Evolutionary conservation across 2,797 vertebrate genomes (phyloP).

Genomic region (Poecile montanus): DNA sequence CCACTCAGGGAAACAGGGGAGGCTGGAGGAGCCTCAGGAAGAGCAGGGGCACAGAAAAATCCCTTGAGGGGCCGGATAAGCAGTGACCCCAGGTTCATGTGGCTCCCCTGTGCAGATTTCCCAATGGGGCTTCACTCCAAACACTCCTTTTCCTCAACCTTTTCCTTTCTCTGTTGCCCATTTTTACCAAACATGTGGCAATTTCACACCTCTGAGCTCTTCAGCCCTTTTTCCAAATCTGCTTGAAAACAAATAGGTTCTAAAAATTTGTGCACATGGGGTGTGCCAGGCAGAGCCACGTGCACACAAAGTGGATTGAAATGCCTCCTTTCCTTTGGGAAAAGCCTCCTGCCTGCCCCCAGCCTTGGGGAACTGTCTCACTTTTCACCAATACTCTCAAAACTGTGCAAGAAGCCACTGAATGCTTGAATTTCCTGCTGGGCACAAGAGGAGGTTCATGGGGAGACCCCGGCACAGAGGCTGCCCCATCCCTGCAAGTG

Average conservation of each 20-base stretch:
- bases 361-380: not conserved
- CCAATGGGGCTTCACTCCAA: not conserved
- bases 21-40: not conserved
- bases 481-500: not conserved
- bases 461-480: not conserved
- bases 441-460: not conserved
- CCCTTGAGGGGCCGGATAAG: not conserved
- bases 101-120: not conserved
- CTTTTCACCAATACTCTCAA: not conserved
- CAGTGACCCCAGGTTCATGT: not conserved
- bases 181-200: not conserved
- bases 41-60: not conserved
- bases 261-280: fast-evolving
- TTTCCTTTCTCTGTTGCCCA: not conserved
- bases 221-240: not conserved
- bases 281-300: not conserved
- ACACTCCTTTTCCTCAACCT: not conserved
- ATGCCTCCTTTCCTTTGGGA: not conserved
- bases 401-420: not conserved
- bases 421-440: not conserved
- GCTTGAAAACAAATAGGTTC: not conserved
- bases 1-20: not conserved
- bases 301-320: not conserved
- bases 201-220: not conserved
- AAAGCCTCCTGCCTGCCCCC: not conserved